Evolutionary conservation across 2,888 invertebrate genomes (phyloP).

Genomic region (Eupithecia vulgata): DNA sequence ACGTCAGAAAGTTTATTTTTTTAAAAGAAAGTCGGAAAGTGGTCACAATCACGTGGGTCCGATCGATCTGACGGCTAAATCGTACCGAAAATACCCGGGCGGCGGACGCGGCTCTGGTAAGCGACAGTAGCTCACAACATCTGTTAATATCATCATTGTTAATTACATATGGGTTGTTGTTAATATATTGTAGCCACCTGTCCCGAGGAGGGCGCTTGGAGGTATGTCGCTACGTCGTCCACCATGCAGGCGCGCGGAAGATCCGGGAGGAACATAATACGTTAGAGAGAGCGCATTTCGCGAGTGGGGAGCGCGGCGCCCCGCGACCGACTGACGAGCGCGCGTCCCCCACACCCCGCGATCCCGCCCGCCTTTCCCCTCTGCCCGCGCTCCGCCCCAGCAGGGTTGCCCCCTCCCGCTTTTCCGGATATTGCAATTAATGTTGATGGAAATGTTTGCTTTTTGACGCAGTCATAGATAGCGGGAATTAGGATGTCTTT

Average conservation of each 20-base stretch:
- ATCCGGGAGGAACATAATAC: conserved; percentile 95
- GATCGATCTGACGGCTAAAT: conserved; percentile 69
- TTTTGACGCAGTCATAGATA: conserved; percentile 31
- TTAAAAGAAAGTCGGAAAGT: conserved; percentile 46
- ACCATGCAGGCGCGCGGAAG: conserved; percentile 97
- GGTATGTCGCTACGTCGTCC: conserved; percentile 97
- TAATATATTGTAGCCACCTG: conserved; percentile 89
- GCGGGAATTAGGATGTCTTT: conserved; percentile 35
- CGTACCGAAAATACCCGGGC: conserved; percentile 83
- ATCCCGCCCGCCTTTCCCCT: conserved; percentile 47
- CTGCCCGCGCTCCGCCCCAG: conserved; percentile 36
- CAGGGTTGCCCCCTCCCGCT: conserved; percentile 66
- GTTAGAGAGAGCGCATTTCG: conserved; percentile 77
- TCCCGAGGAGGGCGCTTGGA: conserved; percentile 97
- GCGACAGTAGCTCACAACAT: conserved; percentile 83
- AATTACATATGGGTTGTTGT: conserved; percentile 84
- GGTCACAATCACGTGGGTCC: conserved; percentile 67
- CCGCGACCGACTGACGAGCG: conserved; percentile 79
- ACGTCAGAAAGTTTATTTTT: conserved; percentile 44
- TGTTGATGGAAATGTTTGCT: conserved; percentile 33
- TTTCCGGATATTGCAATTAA: conserved; percentile 58
- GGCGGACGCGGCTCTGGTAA: conserved; percentile 77
- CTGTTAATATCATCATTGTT: conserved; percentile 85
- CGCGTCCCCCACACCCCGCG: conserved; percentile 45
- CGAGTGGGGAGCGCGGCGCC: conserved; percentile 81